Evolutionary conservation across 37 sponge, comb jelly and placozoan genomes (phyloP).

Genomic region (Chondrosia reniformis): DNA sequence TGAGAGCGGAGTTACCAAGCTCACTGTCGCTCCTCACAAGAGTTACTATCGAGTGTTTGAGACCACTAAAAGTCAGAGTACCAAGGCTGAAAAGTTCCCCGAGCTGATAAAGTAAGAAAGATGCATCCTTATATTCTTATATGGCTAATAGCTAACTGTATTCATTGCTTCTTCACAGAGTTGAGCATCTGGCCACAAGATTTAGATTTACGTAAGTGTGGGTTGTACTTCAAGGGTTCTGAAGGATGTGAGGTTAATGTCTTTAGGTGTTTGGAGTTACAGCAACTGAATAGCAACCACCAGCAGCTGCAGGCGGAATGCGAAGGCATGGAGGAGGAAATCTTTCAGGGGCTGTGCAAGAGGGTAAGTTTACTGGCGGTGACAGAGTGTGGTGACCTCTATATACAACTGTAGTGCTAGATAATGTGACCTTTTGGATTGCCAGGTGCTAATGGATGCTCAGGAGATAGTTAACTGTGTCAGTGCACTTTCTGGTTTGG

Average conservation of each 20-base stretch:
- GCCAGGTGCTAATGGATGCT: slow-evolving; percentile 49
- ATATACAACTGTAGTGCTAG: too few relatives aligned
- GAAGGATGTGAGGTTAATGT: too few relatives aligned
- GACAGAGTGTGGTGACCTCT: too few relatives aligned
- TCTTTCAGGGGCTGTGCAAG: slow-evolving; percentile 53
- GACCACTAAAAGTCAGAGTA: slow-evolving; percentile 32
- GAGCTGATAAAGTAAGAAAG: slow-evolving; percentile 43
- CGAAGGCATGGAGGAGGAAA: slow-evolving; percentile 4
- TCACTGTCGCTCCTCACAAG: slow-evolving; percentile 45
- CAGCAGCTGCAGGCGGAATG: slow-evolving; percentile 25
- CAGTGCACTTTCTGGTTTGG: slow-evolving; percentile 50
- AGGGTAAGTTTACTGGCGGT: slow-evolving; percentile 36
- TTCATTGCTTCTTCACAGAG: slow-evolving; percentile 15
- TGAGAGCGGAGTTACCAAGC: slow-evolving; percentile 17
- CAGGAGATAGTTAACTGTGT: slow-evolving; percentile 42
- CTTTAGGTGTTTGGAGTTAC: slow-evolving; percentile 49
- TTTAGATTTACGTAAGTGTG: slow-evolving; percentile 53
- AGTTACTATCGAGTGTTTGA: slow-evolving; percentile 59
- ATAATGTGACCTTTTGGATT: background rate
- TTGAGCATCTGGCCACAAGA: slow-evolving; percentile 41
- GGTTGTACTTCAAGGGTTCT: background rate
- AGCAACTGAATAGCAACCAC: slow-evolving; percentile 53
- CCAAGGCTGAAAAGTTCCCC: slow-evolving; percentile 15
- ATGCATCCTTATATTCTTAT: background rate
- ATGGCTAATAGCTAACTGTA: background rate